Evolutionary conservation across 1,140 invertebrate genomes (phyloP), one percentile per base, ranked within the genome.

Genomic region (Drosophila cardini): DNA sequence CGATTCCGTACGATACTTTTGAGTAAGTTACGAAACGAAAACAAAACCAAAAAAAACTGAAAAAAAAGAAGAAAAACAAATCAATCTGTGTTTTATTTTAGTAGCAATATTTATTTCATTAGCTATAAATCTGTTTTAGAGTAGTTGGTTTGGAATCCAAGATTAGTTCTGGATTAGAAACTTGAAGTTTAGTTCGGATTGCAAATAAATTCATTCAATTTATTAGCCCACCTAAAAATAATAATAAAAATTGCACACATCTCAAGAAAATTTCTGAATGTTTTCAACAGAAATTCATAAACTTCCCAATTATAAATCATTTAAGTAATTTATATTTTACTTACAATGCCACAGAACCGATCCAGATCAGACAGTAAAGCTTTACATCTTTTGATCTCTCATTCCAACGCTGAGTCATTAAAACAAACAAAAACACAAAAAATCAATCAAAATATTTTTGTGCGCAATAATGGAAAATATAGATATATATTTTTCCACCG

Each of bases 1-100:
- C 65, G 76, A 87, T 87, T 87, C 67, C 62, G 60, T 72, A 71
- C 58, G 34, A 65, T 70, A 73, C 71, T 76, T 69, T 65, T 53
- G 61, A 70, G 55, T 57, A 64, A 52, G 57, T 69, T 73, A 63
- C 50, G 43, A 52, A 72, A 81, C 52, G 11, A 53, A 61, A 70
- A 9, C 13, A 38, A 61, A 72, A 81, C 52, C 5, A 53, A 61
- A 69, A n/a, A 9, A 36, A 68, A 42, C 45, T 36, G 40, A 68
- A 16, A 13, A 69, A 60, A 69, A 76, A 46, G 8, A 15, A 16
- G n/a, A 55, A 69, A 56, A 73, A 57, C 55, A 34, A 80, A 71
- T 50, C 42, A 46, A 71, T 55, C 34, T 78, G 55, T 65, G 38
- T 58, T 74, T 69, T 45, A 42, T 70, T 70, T 42, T 7, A 16